Evolutionary conservation across 92 coral and sea anemone genomes (phyloP).

Genomic region (Desmophyllum pertusum): DNA sequence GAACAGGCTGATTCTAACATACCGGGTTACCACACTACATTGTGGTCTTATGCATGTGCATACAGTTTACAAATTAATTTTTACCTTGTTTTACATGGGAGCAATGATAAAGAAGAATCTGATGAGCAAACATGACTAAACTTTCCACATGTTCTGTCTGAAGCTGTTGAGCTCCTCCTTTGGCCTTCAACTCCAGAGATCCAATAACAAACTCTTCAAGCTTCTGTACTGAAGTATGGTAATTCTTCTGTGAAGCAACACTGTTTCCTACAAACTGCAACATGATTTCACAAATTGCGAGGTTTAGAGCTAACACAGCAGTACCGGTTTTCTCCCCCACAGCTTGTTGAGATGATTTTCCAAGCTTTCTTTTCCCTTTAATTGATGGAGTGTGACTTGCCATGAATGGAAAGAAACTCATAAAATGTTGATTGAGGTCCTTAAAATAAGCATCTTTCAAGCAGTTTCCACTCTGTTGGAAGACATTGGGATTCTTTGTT

Average conservation of each 20-base stretch:
- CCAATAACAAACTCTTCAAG: slow-evolving; percentile 69
- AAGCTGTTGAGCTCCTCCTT: slow-evolving; percentile 37
- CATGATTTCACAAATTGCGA: slow-evolving; percentile 80
- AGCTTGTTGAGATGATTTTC: slow-evolving; percentile 30
- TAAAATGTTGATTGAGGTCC: slow-evolving; percentile 74
- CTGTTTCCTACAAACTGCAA: slow-evolving; percentile 20
- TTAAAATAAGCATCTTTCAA: slow-evolving; percentile 36
- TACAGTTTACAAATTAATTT: background rate
- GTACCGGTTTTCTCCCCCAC: slow-evolving; percentile 8
- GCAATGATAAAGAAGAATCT: slow-evolving; percentile 38
- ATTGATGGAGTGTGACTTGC: slow-evolving; percentile 19
- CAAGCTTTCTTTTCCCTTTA: slow-evolving; percentile 59
- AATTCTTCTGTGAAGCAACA: slow-evolving; percentile 13
- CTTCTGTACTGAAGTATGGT: slow-evolving; percentile 29
- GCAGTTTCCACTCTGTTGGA: background rate
- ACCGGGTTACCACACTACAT: too few relatives aligned
- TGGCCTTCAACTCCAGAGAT: slow-evolving; percentile 40
- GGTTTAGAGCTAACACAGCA: slow-evolving; percentile 49
- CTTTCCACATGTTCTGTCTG: slow-evolving; percentile 61
- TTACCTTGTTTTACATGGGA: slow-evolving; percentile 24
- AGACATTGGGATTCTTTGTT: background rate
- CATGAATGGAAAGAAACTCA: slow-evolving; percentile 79
- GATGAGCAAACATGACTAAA: slow-evolving; percentile 59
- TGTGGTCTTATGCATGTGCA: background rate
- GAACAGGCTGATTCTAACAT: background rate